A percentile compares a stretch with the other conserved stretches of the same genome.
phyloP scores from a whole-genome alignment of 2,797 vertebrate genomes.

The Sparidentex hasta region DNA sequence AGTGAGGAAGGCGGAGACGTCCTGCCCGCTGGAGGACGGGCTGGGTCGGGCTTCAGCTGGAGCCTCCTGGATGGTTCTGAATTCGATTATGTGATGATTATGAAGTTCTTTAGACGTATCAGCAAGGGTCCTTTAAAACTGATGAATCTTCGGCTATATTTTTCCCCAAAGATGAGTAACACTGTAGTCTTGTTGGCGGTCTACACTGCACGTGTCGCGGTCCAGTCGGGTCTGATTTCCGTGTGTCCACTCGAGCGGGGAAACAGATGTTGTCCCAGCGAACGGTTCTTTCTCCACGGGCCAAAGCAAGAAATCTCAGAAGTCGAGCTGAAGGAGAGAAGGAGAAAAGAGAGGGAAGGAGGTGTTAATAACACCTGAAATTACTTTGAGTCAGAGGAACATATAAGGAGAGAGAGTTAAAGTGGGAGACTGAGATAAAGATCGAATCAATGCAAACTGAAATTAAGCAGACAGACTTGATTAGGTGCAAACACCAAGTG shows the following conservation, averaged over 20 bases:
- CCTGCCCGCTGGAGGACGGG: conserved; percentile 10
- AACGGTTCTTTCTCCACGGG: conserved; percentile 8
- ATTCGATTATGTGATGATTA: neutral
- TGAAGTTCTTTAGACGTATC: neutral
- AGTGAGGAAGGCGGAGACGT: conserved; percentile 14
- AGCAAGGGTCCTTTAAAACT: neutral
- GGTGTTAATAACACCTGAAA: conserved; percentile 41
- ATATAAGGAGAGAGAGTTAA: neutral
- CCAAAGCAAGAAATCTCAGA: conserved; percentile 29
- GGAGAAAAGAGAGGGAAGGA: neutral
- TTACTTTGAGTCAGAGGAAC: conserved; percentile 20
- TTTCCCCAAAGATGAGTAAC: neutral
- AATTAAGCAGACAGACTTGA: conserved; percentile 49
- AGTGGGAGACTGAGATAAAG: conserved; percentile 21
- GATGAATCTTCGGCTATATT: neutral
- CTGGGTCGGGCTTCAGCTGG: conserved; percentile 1
- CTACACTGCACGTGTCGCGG: neutral
- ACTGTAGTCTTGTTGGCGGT: neutral
- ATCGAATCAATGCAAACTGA: conserved; percentile 50
- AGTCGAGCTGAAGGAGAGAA: conserved; percentile 37
- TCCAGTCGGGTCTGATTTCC: conserved; percentile 8
- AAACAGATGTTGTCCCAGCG: neutral
- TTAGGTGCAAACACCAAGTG: conserved; percentile 31
- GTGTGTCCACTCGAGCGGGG: conserved; percentile 15
- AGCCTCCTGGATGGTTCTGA: neutral